Base-by-base conservation (phyloP, 2,113 vertebrate species). In the Furnarius figulus region DNA sequence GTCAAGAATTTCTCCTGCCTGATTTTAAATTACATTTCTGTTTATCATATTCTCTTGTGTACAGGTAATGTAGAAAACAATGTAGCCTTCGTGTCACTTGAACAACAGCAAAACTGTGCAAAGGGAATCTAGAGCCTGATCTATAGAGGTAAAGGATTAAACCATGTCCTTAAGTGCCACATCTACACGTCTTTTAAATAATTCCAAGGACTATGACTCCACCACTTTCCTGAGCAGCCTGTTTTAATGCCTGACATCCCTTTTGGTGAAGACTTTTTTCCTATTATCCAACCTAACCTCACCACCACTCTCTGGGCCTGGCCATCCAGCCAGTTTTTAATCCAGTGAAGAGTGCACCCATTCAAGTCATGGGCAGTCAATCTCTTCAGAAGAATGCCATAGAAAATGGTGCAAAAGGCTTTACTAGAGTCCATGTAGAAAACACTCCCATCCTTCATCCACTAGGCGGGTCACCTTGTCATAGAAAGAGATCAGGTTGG, bases 1-100 rank as follows among this genome's bases (percentile, higher is more conserved):
- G 53, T 74, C 71, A 83, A 70, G n/a, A 40, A 56, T 73, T 93
- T 33, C 28, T 79, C 50, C 49, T 86, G 30, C 10, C 21, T 70
- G 65, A 71, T 61, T 83, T 93, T 59, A 84, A 84, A 68, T 71
- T 77, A 52, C 20, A 25, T 84, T 81, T 89, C 30, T 71, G 47
- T 90, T 23, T 56, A 39, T 74, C 19, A n/a, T 37, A n/a, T 80
- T 94, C 63, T 85, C 55, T 46, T 58, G 40, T 52, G 66, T 61
- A n/a, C 9, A 68, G 46, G 39, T 79, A 89, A 94, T 52, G 14
- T 16, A 79, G 71, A 92, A 76, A 73, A 90, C 42, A 82, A 33
- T 8, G 19, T 7, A 89, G 39, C 42, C 25, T 84, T 85, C 27
- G 5, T 74, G 74, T 83, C 30, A 85, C 50, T 92, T 33, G 44